Evolutionary conservation across 2,888 invertebrate genomes (phyloP).

Genomic region (Pollenia angustigena): DNA sequence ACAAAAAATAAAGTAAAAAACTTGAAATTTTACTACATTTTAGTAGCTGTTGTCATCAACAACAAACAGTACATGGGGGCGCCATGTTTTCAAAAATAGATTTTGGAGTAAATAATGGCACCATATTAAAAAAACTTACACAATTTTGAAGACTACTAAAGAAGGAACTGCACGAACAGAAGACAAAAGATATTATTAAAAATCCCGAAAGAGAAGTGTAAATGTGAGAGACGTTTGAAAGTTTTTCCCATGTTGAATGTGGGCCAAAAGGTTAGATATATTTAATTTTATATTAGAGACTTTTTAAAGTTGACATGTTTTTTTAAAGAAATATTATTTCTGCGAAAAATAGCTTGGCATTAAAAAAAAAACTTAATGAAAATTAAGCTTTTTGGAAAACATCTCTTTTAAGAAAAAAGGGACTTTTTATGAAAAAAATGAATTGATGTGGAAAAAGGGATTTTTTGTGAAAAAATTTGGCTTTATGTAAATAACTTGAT

Average conservation of each 20-base stretch:
- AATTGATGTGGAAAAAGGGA: too few species aligned
- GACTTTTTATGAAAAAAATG: too few species aligned
- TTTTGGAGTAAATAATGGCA: conserved; percentile 51
- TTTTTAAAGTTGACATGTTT: background rate
- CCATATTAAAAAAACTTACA: background rate
- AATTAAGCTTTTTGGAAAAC: too few species aligned
- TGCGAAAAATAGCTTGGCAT: too few species aligned
- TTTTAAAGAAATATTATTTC: background rate
- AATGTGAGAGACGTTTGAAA: conserved; percentile 20
- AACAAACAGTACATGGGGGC: conserved; percentile 50
- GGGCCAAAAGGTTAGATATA: conserved; percentile 2
- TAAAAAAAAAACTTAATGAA: too few species aligned
- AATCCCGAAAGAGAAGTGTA: conserved; percentile 4
- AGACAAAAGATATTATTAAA: conserved; percentile 31
- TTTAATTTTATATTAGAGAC: background rate
- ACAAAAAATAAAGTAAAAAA: conserved; percentile 25
- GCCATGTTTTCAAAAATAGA: conserved; percentile 58
- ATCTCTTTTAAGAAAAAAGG: too few species aligned
- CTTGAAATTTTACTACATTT: conserved; percentile 42
- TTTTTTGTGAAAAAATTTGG: too few species aligned
- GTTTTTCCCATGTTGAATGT: background rate
- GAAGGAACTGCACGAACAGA: conserved; percentile 11
- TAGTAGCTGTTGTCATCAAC: conserved; percentile 52
- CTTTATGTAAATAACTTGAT: too few species aligned
- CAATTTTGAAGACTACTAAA: conserved; percentile 1